phyloP scores from a whole-genome alignment of 2,888 invertebrate species.

The Crepidodera aurea region DNA sequence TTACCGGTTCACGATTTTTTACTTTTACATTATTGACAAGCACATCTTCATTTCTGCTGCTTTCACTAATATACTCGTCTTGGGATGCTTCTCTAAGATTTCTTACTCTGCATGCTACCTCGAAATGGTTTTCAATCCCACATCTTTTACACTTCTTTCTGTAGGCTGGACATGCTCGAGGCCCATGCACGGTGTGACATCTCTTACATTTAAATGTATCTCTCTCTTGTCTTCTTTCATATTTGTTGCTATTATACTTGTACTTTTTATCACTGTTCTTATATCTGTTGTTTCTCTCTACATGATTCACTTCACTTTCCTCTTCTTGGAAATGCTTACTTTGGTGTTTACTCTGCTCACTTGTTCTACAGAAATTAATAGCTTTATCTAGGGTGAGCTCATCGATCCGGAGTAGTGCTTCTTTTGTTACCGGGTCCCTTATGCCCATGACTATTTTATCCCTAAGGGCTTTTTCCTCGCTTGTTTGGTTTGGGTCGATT shows the following conservation, averaged over 20 bases:
- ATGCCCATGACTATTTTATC: not conserved
- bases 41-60: not conserved
- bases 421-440: not conserved
- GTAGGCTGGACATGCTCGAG: not conserved
- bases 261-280: not conserved
- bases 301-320: not conserved
- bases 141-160: no score
- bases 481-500: not conserved
- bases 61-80: not conserved
- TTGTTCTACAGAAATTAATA: not conserved
- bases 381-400: not conserved
- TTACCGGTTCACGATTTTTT: not conserved
- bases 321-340: not conserved
- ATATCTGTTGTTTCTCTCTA: not conserved
- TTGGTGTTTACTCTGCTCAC: not conserved
- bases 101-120: not conserved
- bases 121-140: not conserved
- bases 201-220: not conserved
- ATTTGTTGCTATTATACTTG: no score
- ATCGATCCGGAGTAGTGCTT: not conserved
- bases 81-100: not conserved
- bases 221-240: no score
- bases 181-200: not conserved
- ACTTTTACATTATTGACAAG: not conserved
- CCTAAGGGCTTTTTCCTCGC: not conserved